Base-by-base conservation (phyloP, 2,888 invertebrate genomes). In the Xanthorhoe designata region DNA sequence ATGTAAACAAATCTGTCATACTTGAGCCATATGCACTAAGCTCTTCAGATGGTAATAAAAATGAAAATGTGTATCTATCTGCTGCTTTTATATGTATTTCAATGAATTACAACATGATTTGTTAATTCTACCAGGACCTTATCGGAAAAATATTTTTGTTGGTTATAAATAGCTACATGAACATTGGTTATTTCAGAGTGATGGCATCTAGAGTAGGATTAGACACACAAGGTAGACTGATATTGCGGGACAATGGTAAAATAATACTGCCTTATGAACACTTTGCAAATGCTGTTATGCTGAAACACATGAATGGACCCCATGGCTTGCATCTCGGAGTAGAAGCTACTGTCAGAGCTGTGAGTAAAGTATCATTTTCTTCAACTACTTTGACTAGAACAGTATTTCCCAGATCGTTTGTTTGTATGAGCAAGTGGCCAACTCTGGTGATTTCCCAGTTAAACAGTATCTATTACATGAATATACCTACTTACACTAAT, bases 261-360 rank as follows among this genome's bases (percentile, higher is more conserved):
- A 97, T 98, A 78, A 97, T 98, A 69, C 89, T 98, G 64, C 97
- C 97, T 2, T 97, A 97, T 87, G 97, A 98, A 88, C 97, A 98
- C 84, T 98, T 97, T 94, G 97, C 97, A 0, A 97, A 97, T 93
- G 97, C 97, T 61, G 97, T 98, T 6, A 97, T 97, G 97, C 86
- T 98, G 74, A 98, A 97, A 82, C 97, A 98, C 81, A 97, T 97
- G 96, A 97, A 97, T 80, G 97, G 97, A 0, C 97, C 97, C 0
- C 97, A 97, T 84, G 97, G 97, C 0, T 90, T 97, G 59, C 97
- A 98, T 92, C 91, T 98, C 65, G 97, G 97, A 49, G 94, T 97
- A 59, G 97, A 97, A 87, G 97, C 96, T 42, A 97, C 97, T 13
- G 96, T 97, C 42, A 94, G 97, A 85, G 97, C 97, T 61, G 97